phyloP scores from a whole-genome alignment of 2,888 invertebrate genomes.

The Tetragnatha montana region DNA sequence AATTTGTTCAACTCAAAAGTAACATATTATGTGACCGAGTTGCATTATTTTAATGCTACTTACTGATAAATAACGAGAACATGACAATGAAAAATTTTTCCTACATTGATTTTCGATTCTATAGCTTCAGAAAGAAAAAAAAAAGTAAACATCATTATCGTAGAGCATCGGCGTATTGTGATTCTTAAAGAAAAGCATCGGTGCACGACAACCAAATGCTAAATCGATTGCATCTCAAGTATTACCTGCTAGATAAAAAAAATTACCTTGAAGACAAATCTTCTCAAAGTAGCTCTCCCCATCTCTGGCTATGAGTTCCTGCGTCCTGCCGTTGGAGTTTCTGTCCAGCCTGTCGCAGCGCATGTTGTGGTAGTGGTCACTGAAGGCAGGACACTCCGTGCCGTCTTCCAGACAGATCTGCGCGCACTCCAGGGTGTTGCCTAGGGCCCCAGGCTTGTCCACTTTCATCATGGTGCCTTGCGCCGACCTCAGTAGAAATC shows the following conservation, averaged over 20 bases:
- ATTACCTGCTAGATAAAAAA: background rate
- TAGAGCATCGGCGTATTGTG: too few species aligned
- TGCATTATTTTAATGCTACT: too few species aligned
- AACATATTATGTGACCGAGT: too few species aligned
- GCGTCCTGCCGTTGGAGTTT: constrained; percentile 76
- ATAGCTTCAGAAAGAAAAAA: too few species aligned
- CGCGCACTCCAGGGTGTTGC: constrained; percentile 74
- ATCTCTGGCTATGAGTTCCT: constrained; percentile 75
- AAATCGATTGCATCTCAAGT: background rate
- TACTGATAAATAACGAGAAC: too few species aligned
- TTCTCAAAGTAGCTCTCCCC: constrained; percentile 78
- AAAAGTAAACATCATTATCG: too few species aligned
- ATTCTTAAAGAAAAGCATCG: too few species aligned
- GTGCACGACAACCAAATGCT: too few species aligned
- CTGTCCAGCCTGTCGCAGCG: constrained; percentile 77
- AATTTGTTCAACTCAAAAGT: too few species aligned
- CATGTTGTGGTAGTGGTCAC: constrained; percentile 77
- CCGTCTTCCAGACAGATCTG: constrained; percentile 75
- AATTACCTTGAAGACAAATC: constrained; percentile 76
- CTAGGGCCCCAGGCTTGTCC: constrained; percentile 69
- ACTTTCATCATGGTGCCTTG: constrained; percentile 76
- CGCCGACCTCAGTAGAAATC: constrained; percentile 76
- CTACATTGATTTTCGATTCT: too few species aligned
- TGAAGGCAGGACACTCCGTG: constrained; percentile 77
- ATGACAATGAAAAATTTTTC: too few species aligned